Evolutionary conservation across 2,113 vertebrate species (phyloP).

Genomic region (Phycodurus eques): DNA sequence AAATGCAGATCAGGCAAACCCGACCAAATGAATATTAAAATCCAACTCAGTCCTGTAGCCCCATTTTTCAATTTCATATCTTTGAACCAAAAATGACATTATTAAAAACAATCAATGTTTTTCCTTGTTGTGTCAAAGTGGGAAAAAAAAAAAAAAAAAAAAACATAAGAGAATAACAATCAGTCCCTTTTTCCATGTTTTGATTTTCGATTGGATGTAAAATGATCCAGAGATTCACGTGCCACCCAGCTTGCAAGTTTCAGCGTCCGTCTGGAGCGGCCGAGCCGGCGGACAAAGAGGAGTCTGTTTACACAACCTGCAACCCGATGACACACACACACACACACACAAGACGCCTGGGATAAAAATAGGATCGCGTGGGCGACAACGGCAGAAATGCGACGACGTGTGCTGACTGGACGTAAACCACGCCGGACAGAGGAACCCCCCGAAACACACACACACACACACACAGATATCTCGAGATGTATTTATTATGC

Average conservation of each 20-base stretch:
- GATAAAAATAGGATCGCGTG: constrained; percentile 69
- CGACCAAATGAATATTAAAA: too few relatives aligned
- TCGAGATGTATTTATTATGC: too few relatives aligned
- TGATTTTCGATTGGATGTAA: constrained; percentile 17
- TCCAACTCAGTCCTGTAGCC: too few relatives aligned
- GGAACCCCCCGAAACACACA: constrained; percentile 9
- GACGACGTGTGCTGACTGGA: constrained; percentile 52
- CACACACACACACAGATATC: neutral
- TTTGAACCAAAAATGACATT: too few relatives aligned
- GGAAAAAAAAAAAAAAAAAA: too few relatives aligned
- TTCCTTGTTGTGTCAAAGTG: neutral
- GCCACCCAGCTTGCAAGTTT: constrained; percentile 70
- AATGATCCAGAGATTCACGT: constrained; percentile 21
- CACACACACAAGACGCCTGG: constrained; percentile 22
- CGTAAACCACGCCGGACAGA: constrained; percentile 25
- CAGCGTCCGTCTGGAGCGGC: constrained; percentile 40
- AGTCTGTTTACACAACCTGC: constrained; percentile 68
- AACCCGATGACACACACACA: constrained; percentile 48
- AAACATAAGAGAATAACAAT: too few relatives aligned
- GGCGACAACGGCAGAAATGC: constrained; percentile 53
- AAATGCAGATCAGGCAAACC: too few relatives aligned
- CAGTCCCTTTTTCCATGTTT: neutral
- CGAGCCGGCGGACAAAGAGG: constrained; percentile 62
- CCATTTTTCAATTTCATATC: too few relatives aligned
- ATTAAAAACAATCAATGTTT: neutral